Base-by-base conservation (phyloP, 2,888 invertebrate species). In the Augochlorella aurata region DNA sequence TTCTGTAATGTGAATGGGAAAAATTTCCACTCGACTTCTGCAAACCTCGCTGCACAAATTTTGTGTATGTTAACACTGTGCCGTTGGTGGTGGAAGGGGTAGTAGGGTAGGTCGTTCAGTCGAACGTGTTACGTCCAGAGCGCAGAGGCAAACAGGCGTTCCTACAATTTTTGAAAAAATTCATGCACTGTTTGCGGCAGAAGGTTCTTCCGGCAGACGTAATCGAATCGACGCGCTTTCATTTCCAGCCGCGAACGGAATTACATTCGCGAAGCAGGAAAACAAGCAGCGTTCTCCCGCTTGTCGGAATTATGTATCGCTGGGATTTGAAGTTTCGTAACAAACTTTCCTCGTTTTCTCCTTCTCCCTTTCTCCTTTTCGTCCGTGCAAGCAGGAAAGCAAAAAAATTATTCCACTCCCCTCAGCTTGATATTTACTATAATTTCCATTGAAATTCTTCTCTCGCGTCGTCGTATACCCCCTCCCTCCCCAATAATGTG, bases 111-210 rank as follows among this genome's bases (percentile, higher is more conserved):
- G 29, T 29, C 38, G 38, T 38, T 21, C 21, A 10, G 49, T 65
- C 38, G 73, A 44, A 49, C 65, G 21, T 8, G 47, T 21, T 18
- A 12, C 29, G 5, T 38, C 38, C 38, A 38, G n/a, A 9, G 14
- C 65, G 8, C 47, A 16, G 7, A 14, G 9, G 16, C 24, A 47
- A 63, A 72, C 61, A 24, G 7, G 44, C 24, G 49, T 44, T 45
- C 45, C 45, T 29, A 7, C 14, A 50, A 44, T 50, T 50, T n/a
- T 38, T 21, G 18, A 44, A 74, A 74, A 65, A 50, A 69, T 66
- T 65, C 73, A 50, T 8, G 65, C 65, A 49, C 65, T 10, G 73
- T 66, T 74, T 65, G 50, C 5, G 50, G 21, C 72, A 18, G 21
- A n/a, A 38, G 8, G 61, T 2, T 10, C n/a, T 10, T 63, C 49